Evolutionary conservation across 2,888 invertebrate genomes (phyloP).

Genomic region (Pristionchus japonicus): DNA sequence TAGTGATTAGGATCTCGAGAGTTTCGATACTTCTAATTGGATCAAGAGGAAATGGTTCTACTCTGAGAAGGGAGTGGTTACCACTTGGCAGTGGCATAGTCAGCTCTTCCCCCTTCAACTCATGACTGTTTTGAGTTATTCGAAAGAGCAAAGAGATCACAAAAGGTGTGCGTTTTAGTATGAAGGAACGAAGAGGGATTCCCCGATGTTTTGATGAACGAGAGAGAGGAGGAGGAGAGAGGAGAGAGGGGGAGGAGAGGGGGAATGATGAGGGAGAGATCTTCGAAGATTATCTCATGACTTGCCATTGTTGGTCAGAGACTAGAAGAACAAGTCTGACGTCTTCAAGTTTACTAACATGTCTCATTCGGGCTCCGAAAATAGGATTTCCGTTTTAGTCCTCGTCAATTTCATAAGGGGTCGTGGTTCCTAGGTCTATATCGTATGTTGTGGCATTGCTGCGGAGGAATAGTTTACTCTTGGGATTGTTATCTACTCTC

Average conservation of each 20-base stretch:
- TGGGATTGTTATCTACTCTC: too few relatives aligned
- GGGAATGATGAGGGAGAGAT: not conserved
- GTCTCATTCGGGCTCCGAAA: not conserved
- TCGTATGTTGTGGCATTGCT: too few relatives aligned
- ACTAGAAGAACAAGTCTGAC: not conserved
- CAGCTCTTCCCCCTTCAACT: not conserved
- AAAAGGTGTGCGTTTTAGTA: not conserved
- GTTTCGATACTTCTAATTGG: conserved; percentile 17
- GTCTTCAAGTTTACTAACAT: too few relatives aligned
- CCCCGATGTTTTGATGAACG: conserved; percentile 16
- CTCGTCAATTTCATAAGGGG: too few relatives aligned
- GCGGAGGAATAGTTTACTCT: too few relatives aligned
- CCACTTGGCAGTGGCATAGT: not conserved
- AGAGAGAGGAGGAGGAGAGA: not conserved
- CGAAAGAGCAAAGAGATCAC: not conserved
- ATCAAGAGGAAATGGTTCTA: not conserved
- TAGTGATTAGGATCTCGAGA: not conserved
- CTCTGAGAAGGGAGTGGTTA: conserved; percentile 8
- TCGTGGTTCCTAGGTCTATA: too few relatives aligned
- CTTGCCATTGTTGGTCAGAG: not conserved
- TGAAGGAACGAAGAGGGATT: not conserved
- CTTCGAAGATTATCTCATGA: conserved; percentile 16
- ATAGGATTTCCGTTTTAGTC: not conserved
- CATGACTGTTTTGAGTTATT: not conserved
- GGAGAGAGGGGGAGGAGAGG: not conserved